Evolutionary conservation across 2,113 vertebrate species (phyloP).

Genomic region (Corydoras sp.): DNA sequence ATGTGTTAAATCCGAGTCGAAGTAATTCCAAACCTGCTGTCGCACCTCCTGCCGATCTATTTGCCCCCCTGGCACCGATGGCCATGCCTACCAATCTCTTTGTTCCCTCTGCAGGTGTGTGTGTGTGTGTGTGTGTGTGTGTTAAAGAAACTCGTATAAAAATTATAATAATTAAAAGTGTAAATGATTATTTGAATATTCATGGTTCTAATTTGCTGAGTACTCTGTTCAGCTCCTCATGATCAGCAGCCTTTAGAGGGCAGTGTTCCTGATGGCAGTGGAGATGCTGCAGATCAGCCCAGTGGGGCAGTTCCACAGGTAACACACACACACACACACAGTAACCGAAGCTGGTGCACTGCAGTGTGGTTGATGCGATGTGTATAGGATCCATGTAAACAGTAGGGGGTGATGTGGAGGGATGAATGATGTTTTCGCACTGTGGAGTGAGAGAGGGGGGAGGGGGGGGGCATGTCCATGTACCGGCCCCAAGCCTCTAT

Average conservation of each 20-base stretch:
- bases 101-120: conserved; percentile 80
- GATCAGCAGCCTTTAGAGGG: conserved; percentile 73
- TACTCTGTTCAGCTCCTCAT: conserved; percentile 63
- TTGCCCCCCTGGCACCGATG: conserved; percentile 91
- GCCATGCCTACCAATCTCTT: conserved; percentile 80
- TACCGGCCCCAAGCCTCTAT: too few species aligned
- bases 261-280: conserved; percentile 51
- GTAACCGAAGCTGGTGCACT: too few species aligned
- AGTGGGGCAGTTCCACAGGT: conserved; percentile 57
- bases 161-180: too few species aligned
- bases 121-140: neutral
- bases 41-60: conserved; percentile 79
- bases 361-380: too few species aligned
- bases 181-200: neutral
- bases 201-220: neutral
- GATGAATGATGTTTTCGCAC: too few species aligned
- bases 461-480: too few species aligned
- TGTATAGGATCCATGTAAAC: too few species aligned
- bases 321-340: neutral
- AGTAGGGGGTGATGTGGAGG: too few species aligned
- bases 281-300: conserved; percentile 52
- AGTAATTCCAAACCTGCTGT: conserved; percentile 62
- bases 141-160: neutral
- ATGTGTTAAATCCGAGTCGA: conserved; percentile 81
- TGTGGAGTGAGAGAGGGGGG: too few species aligned